A percentile compares a stretch with the other conserved stretches of the same genome.
Conservation (phyloP, 2,888 invertebrate genomes). For the Limnephilus lunatus region DNA sequence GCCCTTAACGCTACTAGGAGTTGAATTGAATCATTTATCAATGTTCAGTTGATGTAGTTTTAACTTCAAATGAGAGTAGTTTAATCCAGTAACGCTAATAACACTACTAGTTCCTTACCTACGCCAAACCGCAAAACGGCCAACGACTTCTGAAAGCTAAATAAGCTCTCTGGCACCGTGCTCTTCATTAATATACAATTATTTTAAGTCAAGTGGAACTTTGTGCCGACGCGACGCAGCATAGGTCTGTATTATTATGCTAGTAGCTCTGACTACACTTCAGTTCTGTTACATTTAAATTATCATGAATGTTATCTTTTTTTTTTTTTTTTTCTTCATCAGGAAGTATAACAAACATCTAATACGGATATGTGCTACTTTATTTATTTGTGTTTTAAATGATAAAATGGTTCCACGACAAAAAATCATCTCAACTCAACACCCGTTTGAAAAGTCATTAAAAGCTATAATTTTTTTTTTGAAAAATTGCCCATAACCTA, state of each 20-base stretch:
- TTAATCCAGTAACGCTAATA: not conserved
- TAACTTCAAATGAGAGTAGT: not conserved
- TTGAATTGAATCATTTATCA: not conserved
- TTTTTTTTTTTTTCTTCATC: too few relatives aligned
- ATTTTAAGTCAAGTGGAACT: not conserved
- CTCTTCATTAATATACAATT: not conserved
- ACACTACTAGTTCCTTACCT: not conserved
- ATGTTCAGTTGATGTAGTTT: not conserved
- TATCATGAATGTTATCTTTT: not conserved
- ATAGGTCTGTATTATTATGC: not conserved
- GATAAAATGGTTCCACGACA: too few relatives aligned
- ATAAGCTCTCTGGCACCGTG: not conserved
- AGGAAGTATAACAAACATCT: too few relatives aligned
- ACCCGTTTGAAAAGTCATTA: too few relatives aligned
- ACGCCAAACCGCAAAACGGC: not conserved
- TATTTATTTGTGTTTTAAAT: too few relatives aligned
- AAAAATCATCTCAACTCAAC: too few relatives aligned
- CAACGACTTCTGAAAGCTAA: not conserved
- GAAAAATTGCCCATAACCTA: too few relatives aligned
- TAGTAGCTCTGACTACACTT: not conserved
- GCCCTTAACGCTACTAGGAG: too few relatives aligned
- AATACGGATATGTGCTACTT: too few relatives aligned
- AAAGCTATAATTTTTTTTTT: too few relatives aligned
- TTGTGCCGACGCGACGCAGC: not conserved
- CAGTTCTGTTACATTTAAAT: not conserved